These are phyloP conservation scores for Mesopsocus fuscifrons DNA, from an alignment of 2,888 invertebrate species.

Conservation along the genomic window DNA sequence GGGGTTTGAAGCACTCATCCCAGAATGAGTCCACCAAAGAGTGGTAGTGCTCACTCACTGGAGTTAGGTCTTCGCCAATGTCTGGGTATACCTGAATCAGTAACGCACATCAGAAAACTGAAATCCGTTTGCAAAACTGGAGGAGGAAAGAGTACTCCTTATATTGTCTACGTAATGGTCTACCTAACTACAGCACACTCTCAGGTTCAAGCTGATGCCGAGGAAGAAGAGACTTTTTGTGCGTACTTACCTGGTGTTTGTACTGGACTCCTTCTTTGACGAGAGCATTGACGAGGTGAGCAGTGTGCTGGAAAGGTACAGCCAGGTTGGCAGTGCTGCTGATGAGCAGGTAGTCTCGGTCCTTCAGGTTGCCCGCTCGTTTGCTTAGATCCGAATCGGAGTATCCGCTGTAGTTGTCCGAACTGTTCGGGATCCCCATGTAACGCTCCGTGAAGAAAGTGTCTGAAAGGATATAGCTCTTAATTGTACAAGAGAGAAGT, in stretches of 20 bases:
- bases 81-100: constrained; percentile 62
- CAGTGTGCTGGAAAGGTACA: constrained; percentile 75
- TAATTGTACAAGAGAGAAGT: constrained; percentile 7
- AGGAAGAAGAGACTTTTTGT: too few relatives aligned
- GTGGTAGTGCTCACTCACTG: constrained; percentile 58
- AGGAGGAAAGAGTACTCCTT: neutral
- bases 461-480: constrained; percentile 33
- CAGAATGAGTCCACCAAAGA: constrained; percentile 73
- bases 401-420: constrained; percentile 47
- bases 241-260: constrained; percentile 65
- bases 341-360: constrained; percentile 26
- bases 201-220: too few relatives aligned
- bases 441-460: constrained; percentile 83
- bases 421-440: constrained; percentile 46
- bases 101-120: constrained; percentile 9
- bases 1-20: constrained; percentile 60
- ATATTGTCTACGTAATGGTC: constrained; percentile 1
- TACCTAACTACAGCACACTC: too few relatives aligned
- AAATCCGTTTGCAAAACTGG: neutral
- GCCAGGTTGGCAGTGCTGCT: constrained; percentile 74
- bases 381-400: constrained; percentile 61
- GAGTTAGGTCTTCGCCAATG: constrained; percentile 55
- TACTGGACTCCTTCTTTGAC: constrained; percentile 65
- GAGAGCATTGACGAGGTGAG: constrained; percentile 65
- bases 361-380: constrained; percentile 53